Conservation (phyloP, 64 coral and sea anemone genomes). For the Cladopsammia gracilis region DNA sequence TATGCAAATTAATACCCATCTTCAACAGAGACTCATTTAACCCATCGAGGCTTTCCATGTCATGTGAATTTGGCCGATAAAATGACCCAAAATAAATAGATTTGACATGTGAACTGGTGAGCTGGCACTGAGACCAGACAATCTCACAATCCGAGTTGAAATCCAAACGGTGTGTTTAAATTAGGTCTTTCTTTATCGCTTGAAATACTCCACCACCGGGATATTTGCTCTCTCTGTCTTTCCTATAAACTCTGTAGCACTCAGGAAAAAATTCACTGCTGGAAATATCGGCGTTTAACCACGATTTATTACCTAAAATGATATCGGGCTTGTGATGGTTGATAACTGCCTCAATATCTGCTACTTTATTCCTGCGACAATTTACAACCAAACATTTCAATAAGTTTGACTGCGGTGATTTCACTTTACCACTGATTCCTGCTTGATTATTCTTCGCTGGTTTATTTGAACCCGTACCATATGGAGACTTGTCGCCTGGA, state of each 20-base stretch:
- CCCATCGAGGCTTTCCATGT: constrained; percentile 17
- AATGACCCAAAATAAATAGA: constrained; percentile 31
- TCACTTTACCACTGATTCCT: too few relatives aligned
- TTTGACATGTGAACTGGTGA: constrained; percentile 1
- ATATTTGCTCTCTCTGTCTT: neutral
- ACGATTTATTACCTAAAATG: constrained; percentile 39
- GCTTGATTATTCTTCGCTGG: too few relatives aligned
- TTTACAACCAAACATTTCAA: constrained; percentile 39
- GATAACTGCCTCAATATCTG: constrained; percentile 35
- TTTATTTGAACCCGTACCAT: too few relatives aligned
- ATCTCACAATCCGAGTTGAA: constrained; percentile 46
- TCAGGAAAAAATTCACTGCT: constrained; percentile 22
- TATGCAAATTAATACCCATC: neutral
- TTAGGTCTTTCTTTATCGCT: constrained; percentile 32
- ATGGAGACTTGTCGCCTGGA: too few relatives aligned
- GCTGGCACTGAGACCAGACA: constrained; percentile 52
- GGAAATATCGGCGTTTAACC: constrained; percentile 6
- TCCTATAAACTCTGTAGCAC: constrained; percentile 1
- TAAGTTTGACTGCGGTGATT: too few relatives aligned
- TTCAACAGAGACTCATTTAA: constrained; percentile 47
- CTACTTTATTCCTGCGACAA: constrained; percentile 63
- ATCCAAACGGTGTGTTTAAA: constrained; percentile 21
- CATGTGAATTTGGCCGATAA: constrained; percentile 30
- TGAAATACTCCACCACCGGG: constrained; percentile 47
- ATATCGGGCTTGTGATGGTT: constrained; percentile 41